These are phyloP conservation scores for Pimpla rufipes DNA, from an alignment of 2,888 invertebrate genomes.

Conservation along the genomic window DNA sequence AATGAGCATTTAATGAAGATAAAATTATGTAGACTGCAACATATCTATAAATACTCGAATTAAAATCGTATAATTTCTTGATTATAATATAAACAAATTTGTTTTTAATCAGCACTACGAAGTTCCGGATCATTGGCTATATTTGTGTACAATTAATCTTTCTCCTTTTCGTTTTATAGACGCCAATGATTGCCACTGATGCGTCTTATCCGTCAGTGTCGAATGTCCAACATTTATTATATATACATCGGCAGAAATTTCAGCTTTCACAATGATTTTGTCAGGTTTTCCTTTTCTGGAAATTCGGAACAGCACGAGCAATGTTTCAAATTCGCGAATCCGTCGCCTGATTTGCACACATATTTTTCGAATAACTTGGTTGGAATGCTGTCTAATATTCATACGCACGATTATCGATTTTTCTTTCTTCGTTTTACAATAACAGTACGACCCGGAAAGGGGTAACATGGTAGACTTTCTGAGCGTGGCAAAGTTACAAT, in stretches of 20 bases:
- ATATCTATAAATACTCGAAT: constrained; percentile 79
- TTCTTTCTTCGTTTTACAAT: constrained; percentile 21
- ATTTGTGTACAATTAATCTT: constrained; percentile 44
- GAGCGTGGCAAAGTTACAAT: constrained; percentile 54
- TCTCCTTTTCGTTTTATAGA: not conserved
- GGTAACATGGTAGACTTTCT: constrained; percentile 62
- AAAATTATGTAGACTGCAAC: constrained; percentile 75
- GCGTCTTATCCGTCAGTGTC: constrained; percentile 13
- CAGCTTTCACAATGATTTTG: constrained; percentile 21
- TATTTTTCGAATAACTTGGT: constrained; percentile 29
- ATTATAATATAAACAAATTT: constrained; percentile 73
- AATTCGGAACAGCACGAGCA: constrained; percentile 18
- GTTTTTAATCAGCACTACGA: constrained; percentile 34
- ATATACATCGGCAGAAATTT: constrained; percentile 53
- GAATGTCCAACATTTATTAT: constrained; percentile 41
- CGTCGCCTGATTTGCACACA: constrained; percentile 14
- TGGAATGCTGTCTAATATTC: constrained; percentile 56
- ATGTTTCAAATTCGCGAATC: constrained; percentile 28
- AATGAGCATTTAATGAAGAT: constrained; percentile 83
- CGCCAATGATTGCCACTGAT: constrained; percentile 39
- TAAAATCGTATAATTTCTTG: constrained; percentile 76
- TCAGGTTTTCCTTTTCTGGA: not conserved
- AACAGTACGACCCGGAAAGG: constrained; percentile 38
- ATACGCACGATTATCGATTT: constrained; percentile 36
- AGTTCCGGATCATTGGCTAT: constrained; percentile 54